These are phyloP conservation scores for Excalfactoria chinensis DNA, from an alignment of 2,113 vertebrate species.

Conservation along the genomic window DNA sequence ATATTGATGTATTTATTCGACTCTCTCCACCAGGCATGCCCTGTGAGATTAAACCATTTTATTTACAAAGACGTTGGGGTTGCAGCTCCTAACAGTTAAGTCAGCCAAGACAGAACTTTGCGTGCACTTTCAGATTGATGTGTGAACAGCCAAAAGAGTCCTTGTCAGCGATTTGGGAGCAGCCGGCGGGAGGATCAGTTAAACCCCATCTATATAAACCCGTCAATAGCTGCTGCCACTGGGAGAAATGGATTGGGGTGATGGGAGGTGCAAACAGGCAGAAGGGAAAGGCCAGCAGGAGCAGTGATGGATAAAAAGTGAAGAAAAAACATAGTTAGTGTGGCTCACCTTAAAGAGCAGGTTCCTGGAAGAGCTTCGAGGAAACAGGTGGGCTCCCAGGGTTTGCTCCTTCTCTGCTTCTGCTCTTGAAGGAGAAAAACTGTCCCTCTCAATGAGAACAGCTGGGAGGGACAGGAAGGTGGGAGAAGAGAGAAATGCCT, in stretches of 20 bases:
- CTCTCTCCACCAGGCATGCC: slow-evolving; percentile 36
- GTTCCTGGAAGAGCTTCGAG: too few species aligned
- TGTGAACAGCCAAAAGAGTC: slow-evolving; percentile 4
- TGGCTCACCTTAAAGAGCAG: neutral
- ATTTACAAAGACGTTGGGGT: slow-evolving; percentile 67
- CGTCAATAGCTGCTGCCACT: slow-evolving; percentile 27
- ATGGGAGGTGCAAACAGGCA: neutral
- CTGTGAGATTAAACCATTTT: slow-evolving; percentile 62
- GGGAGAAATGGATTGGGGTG: slow-evolving; percentile 2
- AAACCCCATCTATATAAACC: slow-evolving; percentile 1
- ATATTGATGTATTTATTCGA: slow-evolving; percentile 72
- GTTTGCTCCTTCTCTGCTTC: neutral
- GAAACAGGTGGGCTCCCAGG: neutral
- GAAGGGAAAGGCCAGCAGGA: neutral
- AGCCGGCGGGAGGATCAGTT: neutral
- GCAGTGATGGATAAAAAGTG: neutral
- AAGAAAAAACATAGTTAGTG: neutral
- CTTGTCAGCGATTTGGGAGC: neutral
- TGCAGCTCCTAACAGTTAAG: slow-evolving; percentile 34
- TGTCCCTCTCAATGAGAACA: neutral
- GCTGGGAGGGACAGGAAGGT: neutral
- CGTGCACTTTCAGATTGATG: slow-evolving; percentile 35
- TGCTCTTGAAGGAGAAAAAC: neutral
- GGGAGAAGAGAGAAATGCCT: neutral
- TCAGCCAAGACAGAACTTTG: slow-evolving; percentile 32